A percentile compares a stretch with the other conserved stretches of the same genome.
These are phyloP conservation scores for Torymus aiolomorphi DNA, from an alignment of 2,888 invertebrate species.

Conservation along the genomic window DNA sequence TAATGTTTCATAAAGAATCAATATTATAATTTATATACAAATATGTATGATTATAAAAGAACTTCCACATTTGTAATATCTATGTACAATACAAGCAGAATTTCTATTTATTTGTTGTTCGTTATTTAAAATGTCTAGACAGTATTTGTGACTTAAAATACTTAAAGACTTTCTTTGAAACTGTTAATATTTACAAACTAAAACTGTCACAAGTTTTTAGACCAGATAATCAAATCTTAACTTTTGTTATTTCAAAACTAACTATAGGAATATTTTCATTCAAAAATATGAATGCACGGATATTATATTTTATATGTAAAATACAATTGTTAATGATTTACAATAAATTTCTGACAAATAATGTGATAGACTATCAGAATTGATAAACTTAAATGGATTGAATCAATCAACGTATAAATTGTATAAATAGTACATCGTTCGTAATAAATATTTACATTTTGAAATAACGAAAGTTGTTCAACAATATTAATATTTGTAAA, in stretches of 20 bases:
- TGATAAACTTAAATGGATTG: no score
- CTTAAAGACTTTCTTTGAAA: not conserved
- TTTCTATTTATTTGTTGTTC: slow-evolving; percentile 3
- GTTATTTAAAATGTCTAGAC: not conserved
- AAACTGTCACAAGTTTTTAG: slow-evolving; percentile 5
- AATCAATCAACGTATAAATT: no score
- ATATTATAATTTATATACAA: slow-evolving; percentile 54
- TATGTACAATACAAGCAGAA: slow-evolving; percentile 29
- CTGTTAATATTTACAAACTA: slow-evolving; percentile 23
- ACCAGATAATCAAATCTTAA: not conserved
- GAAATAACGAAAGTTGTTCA: no score
- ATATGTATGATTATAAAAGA: slow-evolving; percentile 46
- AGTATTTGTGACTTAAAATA: not conserved
- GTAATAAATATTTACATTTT: no score
- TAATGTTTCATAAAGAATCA: slow-evolving; percentile 49
- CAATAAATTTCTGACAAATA: no score
- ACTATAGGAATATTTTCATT: no score
- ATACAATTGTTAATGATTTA: no score
- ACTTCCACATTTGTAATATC: slow-evolving; percentile 39
- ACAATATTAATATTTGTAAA: no score
- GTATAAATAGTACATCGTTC: no score
- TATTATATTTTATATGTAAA: no score
- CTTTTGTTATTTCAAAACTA: slow-evolving; percentile 18
- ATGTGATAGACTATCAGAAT: no score
- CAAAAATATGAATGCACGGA: no score